Percentiles rank a stretch among this genome's conserved stretches.
These are phyloP conservation scores for Galeopterus variegatus DNA, from an alignment of 2,113 vertebrate genomes.

Conservation along the genomic window DNA sequence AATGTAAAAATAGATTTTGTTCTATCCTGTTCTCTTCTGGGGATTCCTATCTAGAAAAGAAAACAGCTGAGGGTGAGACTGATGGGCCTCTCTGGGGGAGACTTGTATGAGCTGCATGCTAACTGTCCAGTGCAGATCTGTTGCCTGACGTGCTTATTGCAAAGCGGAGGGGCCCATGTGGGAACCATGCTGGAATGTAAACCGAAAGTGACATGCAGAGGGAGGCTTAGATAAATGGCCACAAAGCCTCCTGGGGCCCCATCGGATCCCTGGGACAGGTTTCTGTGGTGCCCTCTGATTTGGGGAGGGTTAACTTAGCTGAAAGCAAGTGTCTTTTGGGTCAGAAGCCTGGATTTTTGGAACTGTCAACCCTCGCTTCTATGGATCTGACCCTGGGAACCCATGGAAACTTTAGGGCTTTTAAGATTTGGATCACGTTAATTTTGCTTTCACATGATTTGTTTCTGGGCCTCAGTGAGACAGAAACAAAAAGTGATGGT, in stretches of 20 bases:
- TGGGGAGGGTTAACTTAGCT: not conserved
- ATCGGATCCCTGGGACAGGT: not conserved
- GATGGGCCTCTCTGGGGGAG: not conserved
- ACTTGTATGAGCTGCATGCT: constrained; percentile 52
- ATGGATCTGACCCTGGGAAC: not conserved
- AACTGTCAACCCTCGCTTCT: not conserved
- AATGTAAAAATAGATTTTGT: constrained; percentile 27
- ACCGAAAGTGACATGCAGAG: not conserved
- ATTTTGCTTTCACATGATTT: constrained; percentile 54
- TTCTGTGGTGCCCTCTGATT: not conserved
- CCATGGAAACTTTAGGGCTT: constrained; percentile 12
- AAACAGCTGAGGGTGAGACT: constrained; percentile 72
- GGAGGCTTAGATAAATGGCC: not conserved
- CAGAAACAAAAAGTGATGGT: constrained; percentile 22
- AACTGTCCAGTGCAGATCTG: constrained; percentile 47
- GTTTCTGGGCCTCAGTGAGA: constrained; percentile 38
- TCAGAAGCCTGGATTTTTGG: constrained; percentile 29
- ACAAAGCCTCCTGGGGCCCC: not conserved
- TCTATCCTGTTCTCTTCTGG: constrained; percentile 58
- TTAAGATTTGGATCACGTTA: constrained; percentile 54
- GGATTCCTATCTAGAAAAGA: constrained; percentile 66
- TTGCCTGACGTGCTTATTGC: constrained; percentile 2
- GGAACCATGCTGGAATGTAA: not conserved
- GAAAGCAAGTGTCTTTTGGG: not conserved
- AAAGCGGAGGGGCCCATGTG: constrained; percentile 58